phyloP scores from a whole-genome alignment of 37 sponge, comb jelly and placozoan species.

The Corticium candelabrum region DNA sequence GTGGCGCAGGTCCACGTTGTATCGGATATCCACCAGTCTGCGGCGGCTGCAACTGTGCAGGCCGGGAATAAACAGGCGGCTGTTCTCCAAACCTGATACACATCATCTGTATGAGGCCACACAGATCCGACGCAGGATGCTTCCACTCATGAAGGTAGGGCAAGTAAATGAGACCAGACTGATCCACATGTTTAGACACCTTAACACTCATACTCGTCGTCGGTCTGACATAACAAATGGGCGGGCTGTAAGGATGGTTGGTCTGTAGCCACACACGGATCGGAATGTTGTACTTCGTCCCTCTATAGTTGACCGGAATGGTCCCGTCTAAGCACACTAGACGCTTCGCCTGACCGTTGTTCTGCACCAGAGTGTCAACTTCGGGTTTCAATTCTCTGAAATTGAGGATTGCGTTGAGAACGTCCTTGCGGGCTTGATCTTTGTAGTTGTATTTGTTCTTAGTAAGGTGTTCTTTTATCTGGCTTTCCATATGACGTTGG shows the following conservation, averaged over 20 bases:
- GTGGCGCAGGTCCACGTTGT: background rate
- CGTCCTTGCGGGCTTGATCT: background rate
- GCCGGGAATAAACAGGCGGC: slow-evolving; percentile 77
- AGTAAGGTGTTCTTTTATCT: too few species aligned
- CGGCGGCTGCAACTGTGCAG: slow-evolving; percentile 11
- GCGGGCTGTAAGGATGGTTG: slow-evolving; percentile 64
- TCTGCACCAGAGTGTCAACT: background rate
- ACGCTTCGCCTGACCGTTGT: slow-evolving; percentile 18
- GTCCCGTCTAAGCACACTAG: slow-evolving; percentile 60
- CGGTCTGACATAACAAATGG: slow-evolving; percentile 74
- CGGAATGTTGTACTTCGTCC: slow-evolving; percentile 90
- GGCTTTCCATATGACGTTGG: too few species aligned
- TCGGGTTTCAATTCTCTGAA: background rate
- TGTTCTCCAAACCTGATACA: slow-evolving; percentile 68
- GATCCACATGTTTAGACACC: slow-evolving; percentile 78
- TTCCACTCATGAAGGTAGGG: slow-evolving; percentile 96
- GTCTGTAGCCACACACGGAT: slow-evolving; percentile 63
- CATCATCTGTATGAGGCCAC: slow-evolving; percentile 72
- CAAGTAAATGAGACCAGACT: slow-evolving; percentile 73
- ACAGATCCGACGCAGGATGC: slow-evolving; percentile 64
- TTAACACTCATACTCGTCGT: slow-evolving; percentile 81
- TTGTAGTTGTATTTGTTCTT: background rate
- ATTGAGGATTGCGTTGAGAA: background rate
- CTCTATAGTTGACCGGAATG: slow-evolving; percentile 69
- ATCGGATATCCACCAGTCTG: background rate